Evolutionary conservation across 2,113 vertebrate genomes (phyloP).

Genomic region (Microcebus murinus): DNA sequence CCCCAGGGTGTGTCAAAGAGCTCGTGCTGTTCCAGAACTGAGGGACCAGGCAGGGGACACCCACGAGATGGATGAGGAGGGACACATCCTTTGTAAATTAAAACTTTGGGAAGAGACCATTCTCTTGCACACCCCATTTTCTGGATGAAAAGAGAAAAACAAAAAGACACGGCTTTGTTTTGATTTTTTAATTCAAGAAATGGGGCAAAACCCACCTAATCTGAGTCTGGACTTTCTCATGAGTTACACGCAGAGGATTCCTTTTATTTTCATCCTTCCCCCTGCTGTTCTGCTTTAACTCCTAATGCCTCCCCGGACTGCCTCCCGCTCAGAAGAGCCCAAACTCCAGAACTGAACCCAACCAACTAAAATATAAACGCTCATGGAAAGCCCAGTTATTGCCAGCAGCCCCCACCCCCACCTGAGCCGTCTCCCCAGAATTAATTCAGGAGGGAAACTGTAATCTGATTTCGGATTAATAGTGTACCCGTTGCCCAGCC

Average conservation of each 20-base stretch:
- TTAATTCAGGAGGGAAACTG: slow-evolving; percentile 75
- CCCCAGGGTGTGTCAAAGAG: not conserved
- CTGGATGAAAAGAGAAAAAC: not conserved
- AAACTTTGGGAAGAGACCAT: not conserved
- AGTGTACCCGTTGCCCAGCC: slow-evolving; percentile 42
- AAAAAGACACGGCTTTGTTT: not conserved
- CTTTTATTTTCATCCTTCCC: not conserved
- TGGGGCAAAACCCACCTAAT: not conserved
- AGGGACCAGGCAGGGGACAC: not conserved
- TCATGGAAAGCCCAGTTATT: not conserved
- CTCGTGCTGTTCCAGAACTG: not conserved
- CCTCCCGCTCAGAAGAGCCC: not conserved
- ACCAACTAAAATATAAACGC: not conserved
- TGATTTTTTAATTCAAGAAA: not conserved
- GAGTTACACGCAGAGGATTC: not conserved
- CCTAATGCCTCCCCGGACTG: not conserved
- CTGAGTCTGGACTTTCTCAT: not conserved
- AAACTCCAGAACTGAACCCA: not conserved
- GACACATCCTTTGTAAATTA: not conserved
- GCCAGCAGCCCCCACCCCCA: not conserved
- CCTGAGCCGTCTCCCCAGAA: not conserved
- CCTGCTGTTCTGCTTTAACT: not conserved
- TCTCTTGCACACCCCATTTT: not conserved
- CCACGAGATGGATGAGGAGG: not conserved
- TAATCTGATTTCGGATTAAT: slow-evolving; percentile 79